Conservation (phyloP, 2,797 vertebrate species). For the Sebastes diaconus region DNA sequence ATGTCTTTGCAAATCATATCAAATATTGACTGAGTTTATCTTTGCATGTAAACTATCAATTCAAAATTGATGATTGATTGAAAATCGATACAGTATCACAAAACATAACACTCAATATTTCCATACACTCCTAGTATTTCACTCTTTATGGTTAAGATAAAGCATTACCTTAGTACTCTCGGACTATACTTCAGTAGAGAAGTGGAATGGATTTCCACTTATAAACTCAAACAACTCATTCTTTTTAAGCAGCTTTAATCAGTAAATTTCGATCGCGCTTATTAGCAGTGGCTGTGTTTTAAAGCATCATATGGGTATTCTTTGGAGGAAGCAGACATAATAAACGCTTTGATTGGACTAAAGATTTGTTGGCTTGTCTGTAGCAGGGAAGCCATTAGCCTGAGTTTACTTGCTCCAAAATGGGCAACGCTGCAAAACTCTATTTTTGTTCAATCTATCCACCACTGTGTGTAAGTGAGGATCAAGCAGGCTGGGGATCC, state of each 20-base stretch:
- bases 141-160: neutral
- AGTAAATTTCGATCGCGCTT: neutral
- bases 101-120: too few species aligned
- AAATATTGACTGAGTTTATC: too few species aligned
- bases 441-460: neutral
- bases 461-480: neutral
- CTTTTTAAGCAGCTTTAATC: neutral
- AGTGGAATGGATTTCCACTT: constrained; percentile 8
- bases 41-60: too few species aligned
- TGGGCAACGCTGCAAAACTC: neutral
- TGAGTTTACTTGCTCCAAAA: neutral
- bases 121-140: too few species aligned
- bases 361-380: neutral
- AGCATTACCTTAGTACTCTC: neutral
- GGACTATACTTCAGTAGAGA: neutral
- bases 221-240: neutral
- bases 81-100: too few species aligned
- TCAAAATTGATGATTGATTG: too few species aligned
- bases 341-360: neutral
- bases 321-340: neutral
- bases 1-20: too few species aligned
- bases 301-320: neutral
- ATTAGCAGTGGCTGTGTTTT: neutral
- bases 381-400: neutral
- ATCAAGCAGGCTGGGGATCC: neutral